phyloP scores from a whole-genome alignment of 2,888 invertebrate species.

The Erebia ligea region DNA sequence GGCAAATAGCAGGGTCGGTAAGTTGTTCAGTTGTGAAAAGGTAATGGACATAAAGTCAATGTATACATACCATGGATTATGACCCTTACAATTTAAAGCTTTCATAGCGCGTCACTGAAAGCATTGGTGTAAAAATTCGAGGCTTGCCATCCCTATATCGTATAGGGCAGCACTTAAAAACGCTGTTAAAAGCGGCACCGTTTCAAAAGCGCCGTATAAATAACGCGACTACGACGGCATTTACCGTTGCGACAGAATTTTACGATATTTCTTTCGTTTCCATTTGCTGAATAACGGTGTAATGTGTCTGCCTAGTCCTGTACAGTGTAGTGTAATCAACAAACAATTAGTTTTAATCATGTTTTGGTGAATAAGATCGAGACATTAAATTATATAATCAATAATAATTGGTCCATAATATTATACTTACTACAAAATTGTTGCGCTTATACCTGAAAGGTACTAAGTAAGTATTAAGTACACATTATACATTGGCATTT shows the following conservation, averaged over 20 bases:
- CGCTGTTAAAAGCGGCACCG: constrained; percentile 75
- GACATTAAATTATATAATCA: too few relatives aligned
- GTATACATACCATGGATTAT: not conserved
- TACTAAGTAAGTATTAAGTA: too few relatives aligned
- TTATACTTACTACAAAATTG: too few relatives aligned
- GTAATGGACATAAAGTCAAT: not conserved
- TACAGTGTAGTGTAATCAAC: too few relatives aligned
- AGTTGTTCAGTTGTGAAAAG: too few relatives aligned
- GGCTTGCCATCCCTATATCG: constrained; percentile 20
- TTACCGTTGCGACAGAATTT: constrained; percentile 71
- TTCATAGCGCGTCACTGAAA: constrained; percentile 10
- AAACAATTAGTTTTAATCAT: not conserved
- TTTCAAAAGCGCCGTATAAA: constrained; percentile 77
- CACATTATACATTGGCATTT: too few relatives aligned
- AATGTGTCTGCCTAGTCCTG: constrained; percentile 5
- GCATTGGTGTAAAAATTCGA: constrained; percentile 7
- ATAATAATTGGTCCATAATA: too few relatives aligned
- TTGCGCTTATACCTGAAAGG: too few relatives aligned
- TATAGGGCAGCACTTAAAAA: constrained; percentile 69
- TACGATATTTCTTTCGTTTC: constrained; percentile 69
- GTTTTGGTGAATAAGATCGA: not conserved
- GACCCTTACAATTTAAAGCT: constrained; percentile 12
- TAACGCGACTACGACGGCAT: constrained; percentile 69
- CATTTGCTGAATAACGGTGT: constrained; percentile 41
- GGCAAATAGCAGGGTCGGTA: too few relatives aligned